These are phyloP conservation scores for Morpho achilles DNA, from an alignment of 2,888 invertebrate species.

Conservation along the genomic window DNA sequence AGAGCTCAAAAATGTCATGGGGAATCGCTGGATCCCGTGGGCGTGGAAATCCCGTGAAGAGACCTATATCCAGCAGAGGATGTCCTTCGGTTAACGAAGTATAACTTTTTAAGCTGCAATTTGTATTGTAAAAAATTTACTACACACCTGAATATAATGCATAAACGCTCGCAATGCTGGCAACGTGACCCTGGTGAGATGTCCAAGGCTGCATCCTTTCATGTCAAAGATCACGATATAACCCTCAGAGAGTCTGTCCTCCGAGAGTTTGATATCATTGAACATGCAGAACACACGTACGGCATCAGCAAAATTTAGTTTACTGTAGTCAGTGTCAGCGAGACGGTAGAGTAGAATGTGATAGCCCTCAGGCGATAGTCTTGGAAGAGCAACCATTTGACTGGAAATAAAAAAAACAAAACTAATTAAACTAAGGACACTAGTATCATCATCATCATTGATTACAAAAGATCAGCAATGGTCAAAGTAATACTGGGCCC, in stretches of 20 bases:
- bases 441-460: too few relatives aligned
- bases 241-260: conserved; percentile 76
- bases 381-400: conserved; percentile 80
- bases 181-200: conserved; percentile 81
- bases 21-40: too few relatives aligned
- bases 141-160: conserved; percentile 81
- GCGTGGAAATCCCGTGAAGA: too few relatives aligned
- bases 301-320: conserved; percentile 81
- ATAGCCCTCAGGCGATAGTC: conserved; percentile 81
- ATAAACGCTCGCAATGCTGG: conserved; percentile 82
- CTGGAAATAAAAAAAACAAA: conserved; percentile 55
- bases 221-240: conserved; percentile 84
- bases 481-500: too few relatives aligned
- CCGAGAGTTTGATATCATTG: conserved; percentile 82
- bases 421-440: not conserved
- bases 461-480: too few relatives aligned
- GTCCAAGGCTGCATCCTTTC: conserved; percentile 83
- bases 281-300: conserved; percentile 83
- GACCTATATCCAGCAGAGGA: too few relatives aligned
- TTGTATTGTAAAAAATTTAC: not conserved
- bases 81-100: too few relatives aligned
- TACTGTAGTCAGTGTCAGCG: conserved; percentile 80
- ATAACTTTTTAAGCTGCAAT: too few relatives aligned
- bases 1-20: too few relatives aligned
- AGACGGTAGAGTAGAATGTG: conserved; percentile 80